Conservation (phyloP, 92 coral and sea anemone genomes). For the Meandrina meandrites region DNA sequence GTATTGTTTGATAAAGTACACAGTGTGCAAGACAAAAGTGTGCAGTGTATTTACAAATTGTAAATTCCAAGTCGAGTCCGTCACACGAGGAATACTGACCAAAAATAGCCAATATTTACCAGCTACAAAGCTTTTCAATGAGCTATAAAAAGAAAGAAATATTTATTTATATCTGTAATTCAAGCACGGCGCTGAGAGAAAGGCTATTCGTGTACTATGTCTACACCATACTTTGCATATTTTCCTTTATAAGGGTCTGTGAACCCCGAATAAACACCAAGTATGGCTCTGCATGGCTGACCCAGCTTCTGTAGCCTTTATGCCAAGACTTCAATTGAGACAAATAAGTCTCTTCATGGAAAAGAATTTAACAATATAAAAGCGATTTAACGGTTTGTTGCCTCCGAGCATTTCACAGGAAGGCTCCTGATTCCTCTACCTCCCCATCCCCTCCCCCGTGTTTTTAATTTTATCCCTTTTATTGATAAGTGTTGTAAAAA, state of each 20-base stretch:
- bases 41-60: not conserved
- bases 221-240: not conserved
- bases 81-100: not conserved
- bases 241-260: not conserved
- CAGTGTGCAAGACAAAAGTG: not conserved
- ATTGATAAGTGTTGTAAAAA: not conserved
- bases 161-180: not conserved
- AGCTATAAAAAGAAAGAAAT: not conserved
- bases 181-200: not conserved
- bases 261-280: not conserved
- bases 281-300: not conserved
- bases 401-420: too few relatives aligned
- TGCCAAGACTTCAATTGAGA: not conserved
- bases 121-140: not conserved
- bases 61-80: not conserved
- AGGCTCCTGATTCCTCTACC: not conserved
- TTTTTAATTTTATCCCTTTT: not conserved
- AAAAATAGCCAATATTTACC: not conserved
- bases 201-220: not conserved
- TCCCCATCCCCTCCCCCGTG: not conserved
- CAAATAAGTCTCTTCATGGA: not conserved
- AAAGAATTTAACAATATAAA: too few relatives aligned
- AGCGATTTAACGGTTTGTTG: too few relatives aligned
- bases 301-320: not conserved
- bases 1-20: not conserved